phyloP scores from a whole-genome alignment of 2,113 vertebrate genomes.

The human region GRCh38 chr6:65968001-65968500 shows the following conservation, averaged over 20 bases:
- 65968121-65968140: not conserved
- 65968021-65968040: not conserved
- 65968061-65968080: not conserved
- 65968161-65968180: not conserved
- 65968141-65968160: not conserved
- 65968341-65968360: not conserved
- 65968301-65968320: not conserved
- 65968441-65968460: not conserved
- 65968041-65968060: not conserved
- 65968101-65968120: not conserved
- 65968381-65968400: not conserved
- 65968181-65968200: not conserved
- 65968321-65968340: not conserved
- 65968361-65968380: not conserved
- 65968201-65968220: not conserved
- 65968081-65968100: not conserved
- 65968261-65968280: not conserved
- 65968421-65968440: not conserved
- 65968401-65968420: not conserved
- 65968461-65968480: not conserved
- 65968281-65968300: not conserved
- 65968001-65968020: not conserved
- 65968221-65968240: not conserved
- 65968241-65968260: not conserved
- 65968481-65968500: constrained; percentile 33